Evolutionary conservation across 2,113 vertebrate species (phyloP).

Genomic region (Apus apus): DNA sequence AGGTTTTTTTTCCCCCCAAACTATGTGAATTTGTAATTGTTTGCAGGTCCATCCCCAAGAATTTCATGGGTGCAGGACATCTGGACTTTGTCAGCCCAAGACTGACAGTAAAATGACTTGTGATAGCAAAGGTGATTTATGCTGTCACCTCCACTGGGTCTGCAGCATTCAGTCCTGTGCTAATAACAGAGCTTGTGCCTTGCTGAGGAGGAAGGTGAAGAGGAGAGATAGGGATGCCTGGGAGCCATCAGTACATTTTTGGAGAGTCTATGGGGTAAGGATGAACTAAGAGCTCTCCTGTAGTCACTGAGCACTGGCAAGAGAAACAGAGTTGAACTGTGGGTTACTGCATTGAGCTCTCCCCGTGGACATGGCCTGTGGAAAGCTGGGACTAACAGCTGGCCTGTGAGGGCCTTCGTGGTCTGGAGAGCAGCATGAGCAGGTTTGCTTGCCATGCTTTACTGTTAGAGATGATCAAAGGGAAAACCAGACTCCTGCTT

Average conservation of each 20-base stretch:
- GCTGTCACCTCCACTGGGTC: neutral
- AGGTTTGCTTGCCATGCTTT: no score
- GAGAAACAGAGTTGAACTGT: neutral
- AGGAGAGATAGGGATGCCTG: neutral
- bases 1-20: neutral
- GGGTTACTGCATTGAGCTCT: neutral
- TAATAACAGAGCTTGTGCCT: neutral
- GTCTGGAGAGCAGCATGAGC: no score
- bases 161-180: neutral
- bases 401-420: neutral
- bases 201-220: neutral
- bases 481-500: no score
- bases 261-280: neutral
- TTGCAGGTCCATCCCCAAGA: neutral
- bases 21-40: accelerated
- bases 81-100: neutral
- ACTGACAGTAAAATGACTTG: neutral
- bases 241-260: neutral
- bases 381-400: neutral
- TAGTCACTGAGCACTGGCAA: neutral
- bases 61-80: neutral
- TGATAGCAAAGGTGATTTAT: neutral
- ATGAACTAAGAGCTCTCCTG: neutral
- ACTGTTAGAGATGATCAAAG: no score
- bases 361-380: accelerated